A percentile compares a stretch with the other conserved stretches of the same genome.
Evolutionary conservation across 2,888 invertebrate genomes (phyloP).

Genomic region (Notodonta ziczac): DNA sequence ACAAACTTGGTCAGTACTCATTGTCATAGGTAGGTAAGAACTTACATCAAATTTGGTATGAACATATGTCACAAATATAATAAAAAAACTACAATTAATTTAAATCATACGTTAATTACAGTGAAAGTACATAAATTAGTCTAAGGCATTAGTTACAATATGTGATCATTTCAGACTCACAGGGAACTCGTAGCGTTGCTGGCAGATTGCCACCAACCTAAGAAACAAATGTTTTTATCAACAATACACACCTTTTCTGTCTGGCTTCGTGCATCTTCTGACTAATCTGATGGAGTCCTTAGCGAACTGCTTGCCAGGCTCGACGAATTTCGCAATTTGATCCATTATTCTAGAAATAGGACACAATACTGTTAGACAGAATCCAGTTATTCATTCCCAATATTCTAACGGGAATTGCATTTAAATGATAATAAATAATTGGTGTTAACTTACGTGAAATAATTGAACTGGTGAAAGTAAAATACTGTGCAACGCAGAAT

Average conservation of each 20-base stretch:
- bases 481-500: slow-evolving; percentile 17
- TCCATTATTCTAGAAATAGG: slow-evolving; percentile 90
- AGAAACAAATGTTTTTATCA: slow-evolving; percentile 6
- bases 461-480: slow-evolving; percentile 14
- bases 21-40: neutral
- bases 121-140: slow-evolving; percentile 6
- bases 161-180: neutral
- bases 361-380: slow-evolving; percentile 26
- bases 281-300: slow-evolving; percentile 99
- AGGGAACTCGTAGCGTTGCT: slow-evolving; percentile 10
- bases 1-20: neutral
- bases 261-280: slow-evolving; percentile 99
- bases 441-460: slow-evolving; percentile 31
- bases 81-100: neutral
- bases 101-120: slow-evolving; percentile 2
- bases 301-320: slow-evolving; percentile 98
- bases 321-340: slow-evolving; percentile 96
- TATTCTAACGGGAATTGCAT: slow-evolving; percentile 8
- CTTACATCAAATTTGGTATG: neutral
- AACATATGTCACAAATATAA: neutral
- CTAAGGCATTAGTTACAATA: slow-evolving; percentile 10
- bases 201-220: slow-evolving; percentile 41
- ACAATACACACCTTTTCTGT: slow-evolving; percentile 92
- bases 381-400: neutral
- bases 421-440: neutral